Conservation (phyloP, 1,140 invertebrate species). For the Bacillus rossius region DNA sequence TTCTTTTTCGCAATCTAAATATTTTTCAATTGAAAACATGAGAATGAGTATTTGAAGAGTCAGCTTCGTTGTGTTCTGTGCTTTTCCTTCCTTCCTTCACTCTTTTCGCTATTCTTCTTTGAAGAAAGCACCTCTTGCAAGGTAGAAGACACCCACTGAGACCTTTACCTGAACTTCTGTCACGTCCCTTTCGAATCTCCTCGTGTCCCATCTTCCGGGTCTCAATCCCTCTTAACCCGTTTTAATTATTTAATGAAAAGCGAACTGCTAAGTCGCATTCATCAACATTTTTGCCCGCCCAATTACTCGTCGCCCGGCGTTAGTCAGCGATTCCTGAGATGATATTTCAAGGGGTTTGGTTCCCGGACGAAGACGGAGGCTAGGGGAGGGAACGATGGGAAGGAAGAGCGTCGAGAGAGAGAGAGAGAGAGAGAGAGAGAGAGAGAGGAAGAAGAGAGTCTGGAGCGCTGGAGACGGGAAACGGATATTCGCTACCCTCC, state of each 20-base stretch:
- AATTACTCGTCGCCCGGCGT: constrained; percentile 16
- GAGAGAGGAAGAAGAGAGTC: background rate
- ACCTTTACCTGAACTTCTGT: no score
- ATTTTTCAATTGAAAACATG: no score
- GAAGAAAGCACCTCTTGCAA: no score
- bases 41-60: no score
- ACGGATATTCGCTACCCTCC: background rate
- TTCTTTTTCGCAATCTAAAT: no score
- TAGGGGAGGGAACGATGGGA: background rate
- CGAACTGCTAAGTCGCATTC: constrained; percentile 17
- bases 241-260: constrained; percentile 21
- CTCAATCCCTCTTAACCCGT: background rate
- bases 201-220: background rate
- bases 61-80: no score
- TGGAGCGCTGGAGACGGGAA: background rate
- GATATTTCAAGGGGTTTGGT: constrained; percentile 17
- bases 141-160: no score
- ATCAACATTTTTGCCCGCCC: constrained; percentile 21
- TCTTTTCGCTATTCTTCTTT: no score
- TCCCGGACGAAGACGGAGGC: background rate
- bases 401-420: background rate
- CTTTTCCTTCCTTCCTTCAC: background rate
- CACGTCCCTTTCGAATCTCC: no score
- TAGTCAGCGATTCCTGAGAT: constrained; percentile 20
- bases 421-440: constrained; percentile 5